Base-by-base conservation (phyloP, 2,888 invertebrate genomes). In the Emmelina monodactyla region DNA sequence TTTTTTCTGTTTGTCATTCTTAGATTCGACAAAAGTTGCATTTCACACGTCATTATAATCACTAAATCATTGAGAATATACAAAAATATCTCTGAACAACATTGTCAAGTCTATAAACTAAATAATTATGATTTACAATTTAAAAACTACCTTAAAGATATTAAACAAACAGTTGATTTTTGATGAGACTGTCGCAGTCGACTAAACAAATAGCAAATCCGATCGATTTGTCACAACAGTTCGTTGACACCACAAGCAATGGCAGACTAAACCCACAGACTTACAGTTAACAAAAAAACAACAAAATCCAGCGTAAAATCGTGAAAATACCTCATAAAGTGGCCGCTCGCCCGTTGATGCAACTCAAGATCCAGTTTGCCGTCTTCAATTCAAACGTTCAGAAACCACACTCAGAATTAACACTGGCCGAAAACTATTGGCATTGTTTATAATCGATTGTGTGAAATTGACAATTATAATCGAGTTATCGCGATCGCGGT, bases 261-360 rank as follows among this genome's bases (percentile, higher is more conserved):
- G 37, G 28, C 3, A 28, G 11, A 28, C 3, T 28, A 28, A 28
- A 13, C n/a, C 9, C 19, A 31, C 15, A 31, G 14, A 14, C 4
- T 4, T 3, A n/a, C 6, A 15, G 14, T 31, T 15, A 14, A 15
- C 3, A 11, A 2, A 12, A 29, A 30, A 30, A 6, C 10, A 7
- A 11, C 9, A 37, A 35, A 38, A 16, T 37, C 34, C 34, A 28
- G 30, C 19, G 32, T 22, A 33, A 10, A 15, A 16, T 32, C 34
- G 39, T 40, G 44, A 46, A 41, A 42, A 57, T 67, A 78, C 88
- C 88, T 88, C 82, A 88, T 86, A 60, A 88, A 87, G 83, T 88
- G 88, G 78, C 88, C 88, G 80, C 83, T 83, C 82, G 87, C 85
- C 81, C 88, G 86, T 80, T 88, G 87, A 58, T 88, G 88, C 63